Percentiles rank a stretch among this genome's conserved stretches.
phyloP scores from a whole-genome alignment of 2,888 invertebrate genomes.

The Zonitis immaculata region DNA sequence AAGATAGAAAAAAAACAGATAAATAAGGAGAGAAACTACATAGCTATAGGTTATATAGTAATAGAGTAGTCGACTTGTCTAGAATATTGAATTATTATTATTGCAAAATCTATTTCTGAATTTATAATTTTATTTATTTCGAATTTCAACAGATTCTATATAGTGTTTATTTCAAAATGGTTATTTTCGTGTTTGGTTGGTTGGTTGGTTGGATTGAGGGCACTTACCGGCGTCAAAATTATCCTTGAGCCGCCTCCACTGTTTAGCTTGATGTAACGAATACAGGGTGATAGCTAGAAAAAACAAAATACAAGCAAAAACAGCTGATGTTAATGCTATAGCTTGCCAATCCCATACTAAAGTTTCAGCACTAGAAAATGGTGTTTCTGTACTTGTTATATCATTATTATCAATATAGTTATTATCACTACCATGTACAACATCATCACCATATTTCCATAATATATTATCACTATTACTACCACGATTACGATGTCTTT shows the following conservation, averaged over 20 bases:
- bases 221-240: slow-evolving; percentile 71
- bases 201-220: too few species aligned
- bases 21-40: neutral
- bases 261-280: slow-evolving; percentile 71
- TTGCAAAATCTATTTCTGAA: too few species aligned
- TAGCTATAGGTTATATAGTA: too few species aligned
- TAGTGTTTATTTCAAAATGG: too few species aligned
- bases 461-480: slow-evolving; percentile 22
- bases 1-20: too few species aligned
- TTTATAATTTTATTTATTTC: too few species aligned
- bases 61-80: too few species aligned
- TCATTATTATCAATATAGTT: slow-evolving; percentile 29
- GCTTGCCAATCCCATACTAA: slow-evolving; percentile 70
- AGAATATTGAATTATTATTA: too few species aligned
- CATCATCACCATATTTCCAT: slow-evolving; percentile 27
- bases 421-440: too few species aligned
- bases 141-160: too few species aligned
- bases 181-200: too few species aligned
- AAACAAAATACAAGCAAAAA: slow-evolving; percentile 72
- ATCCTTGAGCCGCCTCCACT: slow-evolving; percentile 74
- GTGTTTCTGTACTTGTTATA: slow-evolving; percentile 43
- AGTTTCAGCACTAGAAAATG: slow-evolving; percentile 49
- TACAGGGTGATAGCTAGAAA: slow-evolving; percentile 73
- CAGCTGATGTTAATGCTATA: slow-evolving; percentile 65
- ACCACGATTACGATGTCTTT: slow-evolving; percentile 29